Percentiles rank a stretch among this genome's conserved stretches.
Conservation (phyloP, 35 echinoderm and acorn worm species). For the Ophioderma brevispina region DNA sequence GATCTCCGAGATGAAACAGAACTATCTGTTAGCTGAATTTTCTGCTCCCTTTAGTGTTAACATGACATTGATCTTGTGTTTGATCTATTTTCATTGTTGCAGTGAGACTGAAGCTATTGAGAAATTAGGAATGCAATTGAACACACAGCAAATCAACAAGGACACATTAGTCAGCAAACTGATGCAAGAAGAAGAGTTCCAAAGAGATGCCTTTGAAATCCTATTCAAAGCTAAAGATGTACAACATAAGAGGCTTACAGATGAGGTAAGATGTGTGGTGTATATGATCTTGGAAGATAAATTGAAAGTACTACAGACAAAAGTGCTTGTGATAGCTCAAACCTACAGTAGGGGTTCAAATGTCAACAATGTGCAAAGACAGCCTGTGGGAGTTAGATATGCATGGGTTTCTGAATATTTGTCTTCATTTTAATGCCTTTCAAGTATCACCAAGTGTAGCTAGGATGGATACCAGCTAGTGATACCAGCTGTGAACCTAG, state of each 20-base stretch:
- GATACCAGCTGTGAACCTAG: too few relatives aligned
- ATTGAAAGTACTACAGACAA: neutral
- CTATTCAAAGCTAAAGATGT: conserved; percentile 61
- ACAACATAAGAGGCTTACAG: conserved; percentile 66
- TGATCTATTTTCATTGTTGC: conserved; percentile 12
- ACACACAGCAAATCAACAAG: conserved; percentile 55
- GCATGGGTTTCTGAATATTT: too few relatives aligned
- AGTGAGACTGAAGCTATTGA: conserved; percentile 58
- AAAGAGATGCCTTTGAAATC: conserved; percentile 71
- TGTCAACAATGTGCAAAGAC: too few relatives aligned
- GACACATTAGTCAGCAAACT: conserved; percentile 54
- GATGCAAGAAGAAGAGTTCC: conserved; percentile 84
- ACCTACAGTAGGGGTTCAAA: neutral
- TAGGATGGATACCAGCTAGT: too few relatives aligned
- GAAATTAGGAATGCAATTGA: conserved; percentile 40
- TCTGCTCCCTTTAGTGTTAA: too few relatives aligned
- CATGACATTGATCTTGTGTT: too few relatives aligned
- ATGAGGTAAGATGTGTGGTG: conserved; percentile 45
- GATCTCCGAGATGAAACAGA: too few relatives aligned
- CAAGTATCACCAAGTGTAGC: too few relatives aligned
- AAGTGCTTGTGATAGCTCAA: neutral
- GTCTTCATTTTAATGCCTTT: too few relatives aligned
- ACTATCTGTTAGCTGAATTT: too few relatives aligned
- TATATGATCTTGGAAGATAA: neutral
- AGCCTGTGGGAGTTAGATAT: too few relatives aligned